Conservation (phyloP, 1,140 invertebrate species). For the Pseudomyrmex dendroicus region DNA sequence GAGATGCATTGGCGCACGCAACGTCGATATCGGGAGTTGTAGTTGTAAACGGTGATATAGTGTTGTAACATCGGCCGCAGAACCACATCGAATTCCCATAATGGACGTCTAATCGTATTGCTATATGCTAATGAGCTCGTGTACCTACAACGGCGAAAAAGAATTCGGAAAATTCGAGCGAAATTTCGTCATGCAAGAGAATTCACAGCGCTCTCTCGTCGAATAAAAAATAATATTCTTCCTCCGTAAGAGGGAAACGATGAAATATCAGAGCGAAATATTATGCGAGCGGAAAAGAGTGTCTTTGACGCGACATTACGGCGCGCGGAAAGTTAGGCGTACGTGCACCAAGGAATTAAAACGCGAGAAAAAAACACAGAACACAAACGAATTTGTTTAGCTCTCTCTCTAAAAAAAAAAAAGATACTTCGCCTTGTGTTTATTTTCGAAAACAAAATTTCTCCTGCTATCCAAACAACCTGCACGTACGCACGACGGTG, state of each 20-base stretch:
- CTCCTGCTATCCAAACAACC: conserved; percentile 4
- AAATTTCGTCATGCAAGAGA: background rate
- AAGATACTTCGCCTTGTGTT: conserved; percentile 21
- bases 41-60: conserved; percentile 57
- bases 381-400: conserved; percentile 3
- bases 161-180: background rate
- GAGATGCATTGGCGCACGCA: conserved; percentile 50
- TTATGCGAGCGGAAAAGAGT: too few species aligned
- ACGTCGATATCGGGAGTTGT: conserved; percentile 45
- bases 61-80: conserved; percentile 48
- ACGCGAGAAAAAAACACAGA: background rate
- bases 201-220: background rate
- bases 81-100: conserved; percentile 32
- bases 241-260: too few species aligned
- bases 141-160: background rate
- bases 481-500: background rate
- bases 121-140: conserved; percentile 31
- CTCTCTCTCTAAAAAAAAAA: background rate
- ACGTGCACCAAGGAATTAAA: too few species aligned
- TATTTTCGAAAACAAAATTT: conserved; percentile 19
- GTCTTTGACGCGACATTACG: too few species aligned
- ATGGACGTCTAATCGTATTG: conserved; percentile 46
- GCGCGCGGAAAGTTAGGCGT: too few species aligned
- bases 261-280: too few species aligned
- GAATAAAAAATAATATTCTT: too few species aligned